Evolutionary conservation across 2,113 vertebrate genomes (phyloP).

Genomic region (Gallinago undulata): DNA sequence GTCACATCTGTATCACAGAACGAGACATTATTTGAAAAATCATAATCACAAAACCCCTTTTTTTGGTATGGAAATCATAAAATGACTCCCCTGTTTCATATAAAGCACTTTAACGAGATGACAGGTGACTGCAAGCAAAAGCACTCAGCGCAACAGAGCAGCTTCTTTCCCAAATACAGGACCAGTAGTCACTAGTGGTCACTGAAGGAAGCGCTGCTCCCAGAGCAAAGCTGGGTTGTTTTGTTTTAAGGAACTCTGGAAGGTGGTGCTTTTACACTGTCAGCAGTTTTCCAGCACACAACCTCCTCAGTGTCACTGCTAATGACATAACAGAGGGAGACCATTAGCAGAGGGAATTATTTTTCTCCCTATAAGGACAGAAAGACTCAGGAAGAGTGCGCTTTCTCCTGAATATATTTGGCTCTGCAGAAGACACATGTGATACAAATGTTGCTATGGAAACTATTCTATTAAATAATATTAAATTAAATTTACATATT

Average conservation of each 20-base stretch:
- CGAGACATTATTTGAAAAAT: background rate
- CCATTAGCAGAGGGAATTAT: background rate
- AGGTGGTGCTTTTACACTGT: background rate
- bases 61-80: background rate
- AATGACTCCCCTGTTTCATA: background rate
- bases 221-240: background rate
- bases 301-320: background rate
- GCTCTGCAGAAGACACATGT: constrained; percentile 15
- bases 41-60: background rate
- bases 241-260: background rate
- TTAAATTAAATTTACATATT: constrained; percentile 46
- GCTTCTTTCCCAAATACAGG: background rate
- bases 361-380: background rate
- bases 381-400: background rate
- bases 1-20: background rate
- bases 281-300: background rate
- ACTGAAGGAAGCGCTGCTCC: background rate
- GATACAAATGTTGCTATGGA: constrained; percentile 59
- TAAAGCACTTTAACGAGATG: background rate
- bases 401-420: constrained; percentile 36
- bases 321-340: background rate
- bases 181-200: background rate
- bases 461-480: constrained; percentile 63
- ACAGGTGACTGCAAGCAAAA: background rate
- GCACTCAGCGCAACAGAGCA: accelerated